phyloP scores from a whole-genome alignment of 1,140 invertebrate species.

The Anastrepha ludens region DNA sequence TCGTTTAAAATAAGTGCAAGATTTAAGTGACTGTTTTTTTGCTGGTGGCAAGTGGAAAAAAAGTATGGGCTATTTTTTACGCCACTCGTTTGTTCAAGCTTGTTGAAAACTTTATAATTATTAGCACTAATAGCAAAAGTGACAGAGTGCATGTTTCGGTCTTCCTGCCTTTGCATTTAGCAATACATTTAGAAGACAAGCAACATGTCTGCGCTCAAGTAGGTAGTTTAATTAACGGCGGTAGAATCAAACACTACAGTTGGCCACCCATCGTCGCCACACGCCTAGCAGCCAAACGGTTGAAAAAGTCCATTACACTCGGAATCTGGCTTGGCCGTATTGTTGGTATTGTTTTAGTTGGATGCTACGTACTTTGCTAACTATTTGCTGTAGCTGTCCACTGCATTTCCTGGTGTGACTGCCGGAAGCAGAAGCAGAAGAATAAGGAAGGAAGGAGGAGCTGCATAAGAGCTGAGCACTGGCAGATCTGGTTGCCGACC shows the following conservation, averaged over 20 bases:
- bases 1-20: no score
- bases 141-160: not conserved
- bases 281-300: not conserved
- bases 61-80: no score
- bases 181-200: not conserved
- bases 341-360: conserved; percentile 6
- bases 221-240: conserved; percentile 12
- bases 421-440: not conserved
- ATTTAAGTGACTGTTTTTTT: no score
- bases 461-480: not conserved
- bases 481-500: not conserved
- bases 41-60: no score
- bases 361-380: not conserved
- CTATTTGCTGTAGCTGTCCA: not conserved
- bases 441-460: not conserved
- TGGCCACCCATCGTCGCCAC: not conserved
- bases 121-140: no score
- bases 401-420: not conserved
- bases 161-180: conserved; percentile 7
- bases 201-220: not conserved
- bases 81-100: no score
- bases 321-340: not conserved
- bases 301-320: not conserved
- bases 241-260: not conserved
- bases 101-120: no score